Base-by-base conservation (phyloP, 1,140 invertebrate species). In the Drosophila kurseongensis region DNA sequence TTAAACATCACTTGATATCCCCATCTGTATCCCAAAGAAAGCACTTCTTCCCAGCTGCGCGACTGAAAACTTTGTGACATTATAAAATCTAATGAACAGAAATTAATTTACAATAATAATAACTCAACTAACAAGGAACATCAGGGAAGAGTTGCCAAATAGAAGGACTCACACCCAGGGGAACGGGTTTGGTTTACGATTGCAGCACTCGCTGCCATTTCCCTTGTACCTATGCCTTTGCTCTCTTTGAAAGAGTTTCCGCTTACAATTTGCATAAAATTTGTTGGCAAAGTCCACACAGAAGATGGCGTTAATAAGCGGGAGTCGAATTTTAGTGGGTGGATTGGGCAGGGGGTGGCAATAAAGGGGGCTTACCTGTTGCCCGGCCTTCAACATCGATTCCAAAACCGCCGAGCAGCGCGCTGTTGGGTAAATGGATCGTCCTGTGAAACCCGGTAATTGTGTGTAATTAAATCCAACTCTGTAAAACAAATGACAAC, bases 221-320 rank as follows among this genome's bases (percentile, higher is more conserved):
- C 9, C 41, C 10, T 23, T 4, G 2, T 18, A 16, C 38, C 18
- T 16, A 12, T 10, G 27, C 16, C 32, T 51, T 47, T 35, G 47
- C 61, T 58, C 60, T 54, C 68, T 89, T 80, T 90, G 85, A 90
- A 86, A 83, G 76, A 84, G 90, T 91, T 91, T 91, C 85, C 90
- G 80, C 80, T 88, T 78, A 71, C 85, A 90, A 91, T 91, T 90
- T 91, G 82, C 90, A 91, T 91, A 88, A 90, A 90, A 72, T 80
- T 82, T 57, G 75, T 74, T 75, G 69, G n/a, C 62, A 81, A 75
- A 69, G 48, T 89, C 74, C 72, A 60, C 80, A 63, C 56, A 57
- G 65, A 41, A 69, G 74, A 78, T 65, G 58, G 67, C 90, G 76
- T 90, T 91, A 91, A 90, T 91, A 80, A 91, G 82, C 67, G 72